Evolutionary conservation across 2,888 invertebrate species (phyloP), one percentile per base, ranked within the genome.

Genomic region (Phortica magna): DNA sequence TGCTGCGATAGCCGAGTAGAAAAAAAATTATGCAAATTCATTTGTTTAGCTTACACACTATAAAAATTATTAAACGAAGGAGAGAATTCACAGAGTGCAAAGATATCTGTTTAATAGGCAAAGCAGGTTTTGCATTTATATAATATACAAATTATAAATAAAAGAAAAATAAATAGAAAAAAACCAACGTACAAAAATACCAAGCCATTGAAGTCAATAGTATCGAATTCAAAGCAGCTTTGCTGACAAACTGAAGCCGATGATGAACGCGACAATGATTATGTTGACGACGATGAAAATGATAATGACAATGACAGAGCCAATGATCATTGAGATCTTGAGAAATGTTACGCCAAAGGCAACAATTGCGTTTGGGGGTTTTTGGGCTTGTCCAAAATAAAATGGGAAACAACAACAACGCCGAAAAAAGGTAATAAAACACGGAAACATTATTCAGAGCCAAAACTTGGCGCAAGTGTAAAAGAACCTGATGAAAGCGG

Each of bases 121-220:
- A 85, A 87, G 77, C 85, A 85, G 87, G 85, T 87, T 86, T 83
- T 31, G 67, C 10, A 48, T 64, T 73, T 77, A 43, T 53, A 53
- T 53, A 31, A 70, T 53, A 53, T 31, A 31, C 22, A 14, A 31
- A 64, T 14, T 39, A 64, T 64, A 64, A 31, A 64, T 22, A 12
- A 3, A 64, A 39, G 64, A 10, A 10, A 59, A 59, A 59, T 19
- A 53, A 3, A 53, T 4, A 31, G 5, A n/a, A n/a, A n/a, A n/a
- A 31, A 31, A 31, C 31, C 31, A 31, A 31, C 31, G 1, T 31
- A 31, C 0, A 31, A 31, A 31, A 59, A 59, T 19, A 14, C 39
- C 31, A 64, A 64, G 6, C 64, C 39, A 64, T 31, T 64, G 14
- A 64, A 14, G 31, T 64, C 64, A 22, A 64, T 14, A 14, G 19